Percentiles rank a stretch among this genome's conserved stretches.
phyloP scores from a whole-genome alignment of 2,888 invertebrate genomes.

The Ptychoptera albimana region DNA sequence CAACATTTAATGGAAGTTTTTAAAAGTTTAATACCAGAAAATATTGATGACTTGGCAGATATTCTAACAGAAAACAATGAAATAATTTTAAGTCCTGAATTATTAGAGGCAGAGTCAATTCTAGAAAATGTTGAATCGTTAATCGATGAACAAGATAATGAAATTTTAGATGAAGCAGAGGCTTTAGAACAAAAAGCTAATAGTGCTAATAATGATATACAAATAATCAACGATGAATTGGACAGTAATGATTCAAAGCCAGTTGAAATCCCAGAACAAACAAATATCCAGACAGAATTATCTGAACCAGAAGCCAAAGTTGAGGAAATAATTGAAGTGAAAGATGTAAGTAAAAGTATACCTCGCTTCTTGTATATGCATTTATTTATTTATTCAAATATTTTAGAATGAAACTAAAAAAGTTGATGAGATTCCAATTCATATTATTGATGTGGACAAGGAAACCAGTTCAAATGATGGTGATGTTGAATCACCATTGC shows the following conservation, averaged over 20 bases:
- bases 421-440: too few relatives aligned
- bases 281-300: neutral
- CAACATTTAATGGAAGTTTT: conserved; percentile 26
- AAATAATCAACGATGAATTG: too few relatives aligned
- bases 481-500: too few relatives aligned
- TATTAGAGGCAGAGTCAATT: conserved; percentile 25
- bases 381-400: too few relatives aligned
- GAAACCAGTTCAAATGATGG: too few relatives aligned
- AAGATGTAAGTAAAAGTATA: neutral
- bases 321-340: neutral
- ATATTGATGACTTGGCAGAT: conserved; percentile 25
- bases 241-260: too few relatives aligned
- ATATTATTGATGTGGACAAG: too few relatives aligned
- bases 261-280: neutral
- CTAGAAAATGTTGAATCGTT: conserved; percentile 21
- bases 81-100: conserved; percentile 17
- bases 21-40: conserved; percentile 23
- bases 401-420: too few relatives aligned
- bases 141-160: conserved; percentile 10
- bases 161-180: neutral
- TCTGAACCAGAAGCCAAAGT: neutral
- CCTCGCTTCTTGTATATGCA: too few relatives aligned
- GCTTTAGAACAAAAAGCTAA: too few relatives aligned
- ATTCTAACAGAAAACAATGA: conserved; percentile 19
- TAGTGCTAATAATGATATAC: too few relatives aligned